Evolutionary conservation across 2,888 invertebrate species (phyloP), one percentile per base, ranked within the genome.

Genomic region (Athalia rosae): DNA sequence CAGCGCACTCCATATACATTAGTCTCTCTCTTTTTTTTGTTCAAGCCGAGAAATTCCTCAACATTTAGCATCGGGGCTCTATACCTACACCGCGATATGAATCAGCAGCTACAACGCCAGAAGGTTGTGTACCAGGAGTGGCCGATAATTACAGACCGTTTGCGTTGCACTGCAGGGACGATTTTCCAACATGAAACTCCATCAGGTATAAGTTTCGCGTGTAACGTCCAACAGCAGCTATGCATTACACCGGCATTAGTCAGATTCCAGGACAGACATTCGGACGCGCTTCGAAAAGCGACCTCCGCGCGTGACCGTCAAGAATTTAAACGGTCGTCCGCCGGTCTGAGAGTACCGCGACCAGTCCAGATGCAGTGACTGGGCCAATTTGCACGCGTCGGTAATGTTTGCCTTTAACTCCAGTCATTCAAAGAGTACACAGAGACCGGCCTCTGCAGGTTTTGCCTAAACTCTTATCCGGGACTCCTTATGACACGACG

Each of bases 361-460:
- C 62, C 28, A 28, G 74, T 50, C 48, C 74, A 74, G 74, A 74
- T 74, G 59, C 48, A 50, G 74, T 74, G 74, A 74, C 74, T 74
- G 48, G 74, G 74, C 74, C 74, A 62, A 74, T 74, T 74, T 74
- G 48, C 61, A 74, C 74, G 74, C 74, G 62, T 61, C 48, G 62
- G 74, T 74, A 74, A 74, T 74, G 48, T 74, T 74, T 74, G 62
- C 74, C 74, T 74, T 74, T 61, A 74, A 74, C 74, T 74, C 53
- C 74, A 74, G 61, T 74, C 74, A 62, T 50, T 61, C 41, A 45
- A 56, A 71, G 71, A 71, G 56, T 71, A 71, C 71, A 71, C 71
- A 71, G 71, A 58, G 11, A 48, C 41, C 13, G 41, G 43, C 45
- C 43, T 71, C 58, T 58, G 15, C 45, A 11, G 41, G 43, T 71